These are phyloP conservation scores for Phlogophora meticulosa DNA, from an alignment of 2,888 invertebrate species.

Conservation along the genomic window DNA sequence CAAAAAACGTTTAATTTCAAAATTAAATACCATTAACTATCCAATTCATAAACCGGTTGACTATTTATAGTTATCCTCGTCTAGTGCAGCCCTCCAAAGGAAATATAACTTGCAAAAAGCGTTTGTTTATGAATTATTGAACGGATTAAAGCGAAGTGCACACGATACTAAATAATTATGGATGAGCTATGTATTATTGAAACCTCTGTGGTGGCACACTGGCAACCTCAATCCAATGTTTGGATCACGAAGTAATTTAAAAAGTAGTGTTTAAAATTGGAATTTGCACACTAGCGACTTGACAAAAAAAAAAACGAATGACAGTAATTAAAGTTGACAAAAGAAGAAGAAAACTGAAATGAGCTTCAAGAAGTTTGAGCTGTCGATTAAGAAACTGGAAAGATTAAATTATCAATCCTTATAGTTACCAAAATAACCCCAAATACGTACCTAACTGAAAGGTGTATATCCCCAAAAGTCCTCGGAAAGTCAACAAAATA, in stretches of 20 bases:
- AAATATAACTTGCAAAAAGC: constrained; percentile 46
- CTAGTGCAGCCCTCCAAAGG: constrained; percentile 23
- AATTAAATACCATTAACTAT: constrained; percentile 23
- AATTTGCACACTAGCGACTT: constrained; percentile 10
- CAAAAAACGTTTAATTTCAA: constrained; percentile 40
- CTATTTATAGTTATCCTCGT: constrained; percentile 25
- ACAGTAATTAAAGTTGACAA: constrained; percentile 4
- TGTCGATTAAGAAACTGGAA: background rate
- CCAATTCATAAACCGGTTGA: constrained; percentile 38
- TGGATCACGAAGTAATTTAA: constrained; percentile 27
- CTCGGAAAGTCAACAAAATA: constrained; percentile 45
- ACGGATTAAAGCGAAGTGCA: constrained; percentile 48
- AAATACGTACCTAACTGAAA: constrained; percentile 1
- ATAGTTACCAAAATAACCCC: background rate
- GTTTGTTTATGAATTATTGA: constrained; percentile 56
- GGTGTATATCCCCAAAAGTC: constrained; percentile 41
- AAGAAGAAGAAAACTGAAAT: background rate
- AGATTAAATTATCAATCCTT: no score
- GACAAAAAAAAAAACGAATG: constrained; percentile 1
- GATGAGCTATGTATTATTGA: constrained; percentile 58
- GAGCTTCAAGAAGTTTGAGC: background rate
- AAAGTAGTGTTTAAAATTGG: constrained; percentile 21
- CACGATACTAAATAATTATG: constrained; percentile 56
- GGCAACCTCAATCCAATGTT: constrained; percentile 48
- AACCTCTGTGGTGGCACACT: constrained; percentile 27